Percentiles rank a stretch among this genome's conserved stretches.
These are phyloP conservation scores for Sminthurides aquaticus DNA, from an alignment of 2,888 invertebrate genomes.

Conservation along the genomic window DNA sequence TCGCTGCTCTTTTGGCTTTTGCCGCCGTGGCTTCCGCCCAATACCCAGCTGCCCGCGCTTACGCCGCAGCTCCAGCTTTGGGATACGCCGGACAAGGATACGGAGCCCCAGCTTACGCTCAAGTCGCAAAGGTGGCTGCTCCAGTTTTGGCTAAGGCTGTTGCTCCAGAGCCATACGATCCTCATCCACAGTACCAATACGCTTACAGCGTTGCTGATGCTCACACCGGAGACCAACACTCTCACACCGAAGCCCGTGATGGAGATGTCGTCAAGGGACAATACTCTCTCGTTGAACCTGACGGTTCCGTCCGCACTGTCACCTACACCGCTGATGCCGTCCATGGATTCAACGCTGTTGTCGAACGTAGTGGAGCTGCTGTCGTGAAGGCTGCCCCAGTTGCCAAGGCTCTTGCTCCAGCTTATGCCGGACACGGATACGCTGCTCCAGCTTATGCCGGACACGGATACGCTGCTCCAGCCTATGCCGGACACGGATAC, in stretches of 20 bases:
- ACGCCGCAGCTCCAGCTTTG: conserved; percentile 3
- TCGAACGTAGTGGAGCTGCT: conserved; percentile 28
- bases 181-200: conserved; percentile 33
- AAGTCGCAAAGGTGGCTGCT: neutral
- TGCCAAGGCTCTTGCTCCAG: conserved; percentile 21
- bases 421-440: neutral
- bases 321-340: conserved; percentile 40
- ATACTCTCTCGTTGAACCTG: conserved; percentile 32
- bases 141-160: conserved; percentile 19
- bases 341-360: conserved; percentile 42
- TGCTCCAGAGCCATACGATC: conserved; percentile 30
- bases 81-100: neutral
- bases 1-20: conserved; percentile 26
- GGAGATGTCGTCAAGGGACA: conserved; percentile 31
- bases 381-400: conserved; percentile 17
- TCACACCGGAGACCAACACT: conserved; percentile 31
- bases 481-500: neutral
- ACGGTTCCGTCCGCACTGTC: conserved; percentile 35
- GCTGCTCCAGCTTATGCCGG: neutral
- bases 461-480: neutral
- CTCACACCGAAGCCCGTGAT: conserved; percentile 25
- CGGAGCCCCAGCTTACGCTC: conserved; percentile 12
- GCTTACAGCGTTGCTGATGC: conserved; percentile 32
- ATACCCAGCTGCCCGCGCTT: neutral
- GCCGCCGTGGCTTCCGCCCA: conserved; percentile 15